Conservation (phyloP, 2,888 invertebrate genomes). For the Lumbricus terrestris region DNA sequence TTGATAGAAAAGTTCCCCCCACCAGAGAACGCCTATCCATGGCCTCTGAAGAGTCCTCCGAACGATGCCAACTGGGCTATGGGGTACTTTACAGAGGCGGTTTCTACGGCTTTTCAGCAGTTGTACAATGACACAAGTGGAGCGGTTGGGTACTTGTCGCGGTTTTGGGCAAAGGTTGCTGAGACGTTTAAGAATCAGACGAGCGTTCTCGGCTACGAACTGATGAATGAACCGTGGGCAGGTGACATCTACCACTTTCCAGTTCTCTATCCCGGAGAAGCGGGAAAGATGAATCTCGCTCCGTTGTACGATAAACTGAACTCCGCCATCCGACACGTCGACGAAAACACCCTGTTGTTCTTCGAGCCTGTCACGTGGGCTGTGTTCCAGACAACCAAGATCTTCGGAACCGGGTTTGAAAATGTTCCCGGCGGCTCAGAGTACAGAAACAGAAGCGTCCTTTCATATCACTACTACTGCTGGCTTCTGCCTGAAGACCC, state of each 20-base stretch:
- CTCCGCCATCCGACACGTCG: slow-evolving; percentile 42
- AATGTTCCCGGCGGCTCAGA: slow-evolving; percentile 43
- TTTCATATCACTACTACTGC: slow-evolving; percentile 49
- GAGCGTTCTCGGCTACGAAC: slow-evolving; percentile 46
- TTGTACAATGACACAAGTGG: slow-evolving; percentile 43
- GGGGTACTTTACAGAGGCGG: slow-evolving; percentile 46
- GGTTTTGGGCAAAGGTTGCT: slow-evolving; percentile 44
- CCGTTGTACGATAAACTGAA: slow-evolving; percentile 43
- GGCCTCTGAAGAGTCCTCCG: slow-evolving; percentile 40
- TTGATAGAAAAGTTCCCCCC: slow-evolving; percentile 42
- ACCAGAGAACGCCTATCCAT: slow-evolving; percentile 42
- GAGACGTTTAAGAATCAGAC: slow-evolving; percentile 34
- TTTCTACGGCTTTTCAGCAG: slow-evolving; percentile 44
- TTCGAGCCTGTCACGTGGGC: slow-evolving; percentile 52
- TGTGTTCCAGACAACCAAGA: slow-evolving; percentile 37
- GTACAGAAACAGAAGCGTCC: slow-evolving; percentile 36
- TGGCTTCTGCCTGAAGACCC: slow-evolving; percentile 40
- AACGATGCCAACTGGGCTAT: slow-evolving; percentile 34
- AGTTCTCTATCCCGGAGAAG: slow-evolving; percentile 44
- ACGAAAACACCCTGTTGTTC: slow-evolving; percentile 44
- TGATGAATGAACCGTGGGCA: slow-evolving; percentile 50
- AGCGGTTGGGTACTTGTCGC: slow-evolving; percentile 37
- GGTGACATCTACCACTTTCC: slow-evolving; percentile 44
- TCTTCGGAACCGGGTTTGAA: slow-evolving; percentile 43
- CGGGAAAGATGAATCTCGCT: slow-evolving; percentile 43